These are phyloP conservation scores for Anoplolepis gracilipes DNA, from an alignment of 1,140 invertebrate species.

Conservation along the genomic window DNA sequence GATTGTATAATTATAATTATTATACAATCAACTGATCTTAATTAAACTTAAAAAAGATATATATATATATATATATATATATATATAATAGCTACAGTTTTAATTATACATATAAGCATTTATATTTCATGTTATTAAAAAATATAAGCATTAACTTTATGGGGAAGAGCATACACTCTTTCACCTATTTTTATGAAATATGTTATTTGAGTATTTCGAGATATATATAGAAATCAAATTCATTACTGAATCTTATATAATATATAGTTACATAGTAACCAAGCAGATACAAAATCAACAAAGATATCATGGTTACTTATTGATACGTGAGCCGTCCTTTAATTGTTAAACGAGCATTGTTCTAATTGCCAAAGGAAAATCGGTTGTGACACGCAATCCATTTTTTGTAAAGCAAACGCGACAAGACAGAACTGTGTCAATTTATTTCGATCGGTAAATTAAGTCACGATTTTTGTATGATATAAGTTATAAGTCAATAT, in stretches of 20 bases:
- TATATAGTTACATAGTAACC: slow-evolving; percentile 42
- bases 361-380: slow-evolving; percentile 23
- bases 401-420: background rate
- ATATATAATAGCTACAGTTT: no score
- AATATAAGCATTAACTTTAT: background rate
- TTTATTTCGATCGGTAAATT: background rate
- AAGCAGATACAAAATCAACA: slow-evolving; percentile 7
- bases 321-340: slow-evolving; percentile 38
- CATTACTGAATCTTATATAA: background rate
- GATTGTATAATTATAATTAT: no score
- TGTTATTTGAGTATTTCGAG: background rate
- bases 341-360: slow-evolving; percentile 13
- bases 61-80: background rate
- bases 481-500: background rate
- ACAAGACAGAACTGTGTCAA: background rate
- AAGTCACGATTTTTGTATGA: background rate
- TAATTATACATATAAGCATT: background rate
- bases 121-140: no score
- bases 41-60: no score
- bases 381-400: slow-evolving; percentile 17
- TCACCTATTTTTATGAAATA: background rate
- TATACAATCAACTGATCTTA: no score
- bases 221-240: background rate
- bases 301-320: slow-evolving; percentile 20
- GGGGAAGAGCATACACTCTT: background rate